A percentile compares a stretch with the other conserved stretches of the same genome.
Conservation (phyloP, 2,888 invertebrate species). For the Pristionchus arcanus region DNA sequence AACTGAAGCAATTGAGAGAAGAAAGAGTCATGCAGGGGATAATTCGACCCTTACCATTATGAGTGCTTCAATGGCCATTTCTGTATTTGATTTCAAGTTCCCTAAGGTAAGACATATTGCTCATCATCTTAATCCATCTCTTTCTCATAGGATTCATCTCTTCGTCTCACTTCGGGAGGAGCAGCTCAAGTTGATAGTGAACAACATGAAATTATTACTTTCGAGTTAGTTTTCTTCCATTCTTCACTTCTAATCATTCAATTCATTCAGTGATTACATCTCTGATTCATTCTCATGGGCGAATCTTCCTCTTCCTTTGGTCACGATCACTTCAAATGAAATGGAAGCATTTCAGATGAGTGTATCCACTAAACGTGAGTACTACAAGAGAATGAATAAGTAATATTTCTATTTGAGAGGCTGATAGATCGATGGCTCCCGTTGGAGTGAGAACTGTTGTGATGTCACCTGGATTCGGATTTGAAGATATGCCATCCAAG, state of each 20-base stretch:
- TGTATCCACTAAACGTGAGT: background rate
- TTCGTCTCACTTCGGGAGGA: constrained; percentile 29
- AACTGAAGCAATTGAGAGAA: constrained; percentile 11
- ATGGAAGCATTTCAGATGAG: constrained; percentile 38
- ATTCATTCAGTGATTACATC: constrained; percentile 18
- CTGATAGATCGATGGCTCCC: constrained; percentile 43
- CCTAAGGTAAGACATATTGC: background rate
- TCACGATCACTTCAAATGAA: constrained; percentile 27
- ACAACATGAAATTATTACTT: constrained; percentile 34
- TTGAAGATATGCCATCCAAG: constrained; percentile 5
- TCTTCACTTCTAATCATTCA: background rate
- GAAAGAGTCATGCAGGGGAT: background rate
- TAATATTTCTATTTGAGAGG: background rate
- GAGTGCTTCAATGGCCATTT: background rate
- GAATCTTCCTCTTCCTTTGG: constrained; percentile 47
- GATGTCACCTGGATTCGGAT: constrained; percentile 45
- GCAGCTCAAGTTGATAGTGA: background rate
- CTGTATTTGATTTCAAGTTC: constrained; percentile 49
- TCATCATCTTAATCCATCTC: too few species aligned
- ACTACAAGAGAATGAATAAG: background rate
- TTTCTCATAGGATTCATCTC: constrained; percentile 39
- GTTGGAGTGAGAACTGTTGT: constrained; percentile 46
- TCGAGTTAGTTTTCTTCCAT: background rate
- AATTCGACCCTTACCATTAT: constrained; percentile 37
- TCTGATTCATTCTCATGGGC: constrained; percentile 21